phyloP scores from a whole-genome alignment of 2,113 vertebrate species.

The Sander lucioperca region DNA sequence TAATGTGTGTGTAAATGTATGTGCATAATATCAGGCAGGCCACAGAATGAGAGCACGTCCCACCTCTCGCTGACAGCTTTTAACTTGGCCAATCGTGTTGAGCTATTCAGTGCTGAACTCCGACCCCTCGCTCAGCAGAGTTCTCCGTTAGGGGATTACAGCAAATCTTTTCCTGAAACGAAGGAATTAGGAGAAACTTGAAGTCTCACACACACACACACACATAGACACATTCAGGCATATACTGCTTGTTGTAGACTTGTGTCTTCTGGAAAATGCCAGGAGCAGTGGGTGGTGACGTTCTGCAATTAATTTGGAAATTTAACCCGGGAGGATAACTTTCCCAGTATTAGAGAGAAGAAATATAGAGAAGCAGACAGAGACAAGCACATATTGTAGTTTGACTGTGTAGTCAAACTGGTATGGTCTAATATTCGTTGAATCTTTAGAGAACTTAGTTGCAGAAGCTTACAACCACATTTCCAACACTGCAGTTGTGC shows the following conservation, averaged over 20 bases:
- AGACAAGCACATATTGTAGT: conserved; percentile 12
- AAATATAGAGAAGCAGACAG: conserved; percentile 28
- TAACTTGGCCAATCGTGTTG: conserved; percentile 73
- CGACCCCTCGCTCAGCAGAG: conserved; percentile 67
- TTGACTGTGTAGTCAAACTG: conserved; percentile 9
- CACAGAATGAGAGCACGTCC: conserved; percentile 69
- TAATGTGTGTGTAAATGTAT: conserved; percentile 40
- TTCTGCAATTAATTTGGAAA: conserved; percentile 65
- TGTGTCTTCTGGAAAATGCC: conserved; percentile 61
- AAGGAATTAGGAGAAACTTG: conserved; percentile 64
- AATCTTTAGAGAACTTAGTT: conserved; percentile 3
- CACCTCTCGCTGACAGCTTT: conserved; percentile 71
- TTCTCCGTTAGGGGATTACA: conserved; percentile 78
- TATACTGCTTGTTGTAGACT: conserved; percentile 28
- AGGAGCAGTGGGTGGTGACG: conserved; percentile 53
- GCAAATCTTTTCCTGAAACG: conserved; percentile 78
- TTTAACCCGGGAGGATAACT: conserved; percentile 46
- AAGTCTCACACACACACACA: conserved; percentile 38
- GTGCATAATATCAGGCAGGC: conserved; percentile 54
- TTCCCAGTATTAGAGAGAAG: conserved; percentile 41
- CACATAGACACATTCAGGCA: conserved; percentile 19
- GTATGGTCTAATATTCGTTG: neutral
- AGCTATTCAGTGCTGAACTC: conserved; percentile 71
- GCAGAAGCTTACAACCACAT: conserved; percentile 20
- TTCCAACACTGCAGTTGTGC: conserved; percentile 7